A percentile compares a stretch with the other conserved stretches of the same genome.
These are phyloP conservation scores for Trissolcus brochymenae DNA, from an alignment of 2,888 invertebrate species.

Conservation along the genomic window DNA sequence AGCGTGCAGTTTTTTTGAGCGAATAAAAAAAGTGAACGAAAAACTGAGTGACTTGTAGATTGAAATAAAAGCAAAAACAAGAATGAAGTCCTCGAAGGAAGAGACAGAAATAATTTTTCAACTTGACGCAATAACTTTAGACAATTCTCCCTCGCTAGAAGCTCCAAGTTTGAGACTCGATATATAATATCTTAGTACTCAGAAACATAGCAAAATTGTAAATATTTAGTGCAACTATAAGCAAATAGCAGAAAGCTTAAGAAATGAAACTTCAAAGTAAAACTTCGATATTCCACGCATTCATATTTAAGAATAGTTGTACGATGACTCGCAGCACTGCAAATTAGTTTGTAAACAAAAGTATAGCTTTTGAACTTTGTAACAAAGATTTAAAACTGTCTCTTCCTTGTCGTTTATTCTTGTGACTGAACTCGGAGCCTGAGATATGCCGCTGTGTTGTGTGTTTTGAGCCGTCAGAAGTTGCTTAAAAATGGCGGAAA, in stretches of 20 bases:
- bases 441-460: constrained; percentile 40
- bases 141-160: constrained; percentile 15
- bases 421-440: not conserved
- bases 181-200: constrained; percentile 41
- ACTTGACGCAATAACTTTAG: constrained; percentile 4
- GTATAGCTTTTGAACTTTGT: not conserved
- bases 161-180: constrained; percentile 23
- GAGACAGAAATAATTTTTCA: constrained; percentile 29
- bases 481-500: constrained; percentile 70
- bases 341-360: constrained; percentile 6
- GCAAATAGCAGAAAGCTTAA: constrained; percentile 5
- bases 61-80: constrained; percentile 2
- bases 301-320: constrained; percentile 3
- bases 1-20: no score
- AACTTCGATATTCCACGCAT: constrained; percentile 2
- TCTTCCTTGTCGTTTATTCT: constrained; percentile 22
- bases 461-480: constrained; percentile 43
- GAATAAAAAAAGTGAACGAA: not conserved
- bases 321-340: constrained; percentile 2
- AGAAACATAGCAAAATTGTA: constrained; percentile 30
- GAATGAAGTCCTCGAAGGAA: constrained; percentile 43
- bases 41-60: constrained; percentile 13
- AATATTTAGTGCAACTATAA: constrained; percentile 16
- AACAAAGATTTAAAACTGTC: constrained; percentile 15
- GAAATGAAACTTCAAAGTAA: constrained; percentile 26